phyloP scores from a whole-genome alignment of 2,888 invertebrate species.

The Lordiphosa andalusiaca region DNA sequence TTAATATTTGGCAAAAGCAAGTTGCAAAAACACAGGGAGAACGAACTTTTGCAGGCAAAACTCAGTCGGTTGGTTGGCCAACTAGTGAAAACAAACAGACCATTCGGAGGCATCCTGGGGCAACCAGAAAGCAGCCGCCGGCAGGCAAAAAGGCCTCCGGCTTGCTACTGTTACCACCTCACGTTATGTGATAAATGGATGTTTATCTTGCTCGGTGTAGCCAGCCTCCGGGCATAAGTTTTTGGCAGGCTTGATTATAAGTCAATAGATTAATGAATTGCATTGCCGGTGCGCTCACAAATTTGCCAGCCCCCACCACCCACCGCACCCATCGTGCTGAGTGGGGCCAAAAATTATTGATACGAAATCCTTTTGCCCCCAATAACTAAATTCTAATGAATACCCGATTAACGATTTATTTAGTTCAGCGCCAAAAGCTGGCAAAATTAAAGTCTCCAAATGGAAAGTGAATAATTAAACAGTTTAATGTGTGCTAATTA shows the following conservation, averaged over 20 bases:
- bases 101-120: too few species aligned
- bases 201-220: constrained; percentile 37
- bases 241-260: constrained; percentile 48
- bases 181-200: constrained; percentile 43
- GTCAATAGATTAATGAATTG: constrained; percentile 68
- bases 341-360: constrained; percentile 36
- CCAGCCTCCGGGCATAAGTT: constrained; percentile 40
- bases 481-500: not conserved
- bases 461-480: constrained; percentile 1
- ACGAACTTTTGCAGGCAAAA: too few species aligned
- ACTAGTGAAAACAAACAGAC: too few species aligned
- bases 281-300: constrained; percentile 14
- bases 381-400: constrained; percentile 4
- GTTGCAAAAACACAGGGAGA: too few species aligned
- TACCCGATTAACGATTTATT: constrained; percentile 7
- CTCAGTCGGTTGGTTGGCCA: too few species aligned
- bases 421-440: not conserved
- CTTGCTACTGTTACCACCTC: constrained; percentile 23
- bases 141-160: constrained; percentile 2
- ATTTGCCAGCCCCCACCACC: too few species aligned
- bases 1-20: constrained; percentile 10
- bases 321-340: constrained; percentile 10
- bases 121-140: too few species aligned
- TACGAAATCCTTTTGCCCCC: constrained; percentile 15
- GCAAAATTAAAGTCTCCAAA: too few species aligned